Conservation (phyloP, 2,888 invertebrate species). For the Ophion ventricosus region DNA sequence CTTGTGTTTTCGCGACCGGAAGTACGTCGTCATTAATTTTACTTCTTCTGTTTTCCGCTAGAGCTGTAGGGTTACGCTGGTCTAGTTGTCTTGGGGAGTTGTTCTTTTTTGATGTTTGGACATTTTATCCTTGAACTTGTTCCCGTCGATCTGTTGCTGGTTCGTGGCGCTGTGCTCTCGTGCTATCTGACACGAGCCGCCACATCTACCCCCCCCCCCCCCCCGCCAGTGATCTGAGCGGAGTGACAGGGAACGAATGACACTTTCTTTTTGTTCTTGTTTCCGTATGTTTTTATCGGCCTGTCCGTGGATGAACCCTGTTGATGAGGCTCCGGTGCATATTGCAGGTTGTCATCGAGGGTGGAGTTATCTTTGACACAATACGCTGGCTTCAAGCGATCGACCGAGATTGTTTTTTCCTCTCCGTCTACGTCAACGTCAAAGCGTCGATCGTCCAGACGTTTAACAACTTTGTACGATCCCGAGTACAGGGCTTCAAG, state of each 20-base stretch:
- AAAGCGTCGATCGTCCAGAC: constrained; percentile 36
- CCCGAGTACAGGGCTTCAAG: constrained; percentile 53
- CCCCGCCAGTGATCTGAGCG: too few species aligned
- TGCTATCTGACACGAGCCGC: too few species aligned
- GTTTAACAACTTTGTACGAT: constrained; percentile 40
- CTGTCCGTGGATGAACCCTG: constrained; percentile 12
- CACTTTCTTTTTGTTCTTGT: constrained; percentile 18
- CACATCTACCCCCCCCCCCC: too few species aligned
- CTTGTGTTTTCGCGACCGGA: too few species aligned
- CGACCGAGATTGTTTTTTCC: constrained; percentile 32
- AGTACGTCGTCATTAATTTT: too few species aligned
- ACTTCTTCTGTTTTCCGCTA: too few species aligned
- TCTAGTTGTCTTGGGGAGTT: too few species aligned
- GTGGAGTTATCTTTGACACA: constrained; percentile 14
- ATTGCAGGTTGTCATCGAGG: neutral
- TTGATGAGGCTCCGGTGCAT: constrained; percentile 21
- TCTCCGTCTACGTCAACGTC: constrained; percentile 37
- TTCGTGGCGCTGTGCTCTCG: too few species aligned
- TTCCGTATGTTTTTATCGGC: constrained; percentile 25
- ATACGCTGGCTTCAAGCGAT: constrained; percentile 41
- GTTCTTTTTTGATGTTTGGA: too few species aligned
- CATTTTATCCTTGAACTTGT: too few species aligned
- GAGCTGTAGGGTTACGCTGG: too few species aligned
- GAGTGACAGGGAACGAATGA: neutral
- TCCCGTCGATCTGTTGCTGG: too few species aligned